phyloP scores from a whole-genome alignment of 2,888 invertebrate genomes.

The Spisula solida region DNA sequence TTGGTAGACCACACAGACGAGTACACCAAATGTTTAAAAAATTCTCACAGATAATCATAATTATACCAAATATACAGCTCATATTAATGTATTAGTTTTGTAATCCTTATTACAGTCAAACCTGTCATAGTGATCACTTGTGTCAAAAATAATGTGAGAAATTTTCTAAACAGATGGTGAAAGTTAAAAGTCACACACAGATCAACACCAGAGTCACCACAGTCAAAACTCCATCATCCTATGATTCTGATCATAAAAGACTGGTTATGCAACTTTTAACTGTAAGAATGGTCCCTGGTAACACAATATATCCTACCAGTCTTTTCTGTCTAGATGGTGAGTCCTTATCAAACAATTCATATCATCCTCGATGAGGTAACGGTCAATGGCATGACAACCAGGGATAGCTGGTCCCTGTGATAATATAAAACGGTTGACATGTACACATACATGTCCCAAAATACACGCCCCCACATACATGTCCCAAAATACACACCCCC shows the following conservation, averaged over 20 bases:
- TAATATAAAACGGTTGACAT: not conserved
- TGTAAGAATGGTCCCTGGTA: not conserved
- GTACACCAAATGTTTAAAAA: no score
- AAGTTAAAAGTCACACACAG: not conserved
- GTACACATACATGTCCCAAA: no score
- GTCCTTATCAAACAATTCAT: constrained; percentile 97
- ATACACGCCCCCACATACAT: no score
- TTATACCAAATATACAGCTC: no score
- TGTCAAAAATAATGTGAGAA: no score
- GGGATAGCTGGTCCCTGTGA: constrained; percentile 91
- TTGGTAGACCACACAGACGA: no score
- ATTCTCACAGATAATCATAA: no score
- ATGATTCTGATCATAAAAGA: not conserved
- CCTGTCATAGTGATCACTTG: no score
- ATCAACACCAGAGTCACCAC: not conserved
- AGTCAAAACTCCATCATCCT: not conserved
- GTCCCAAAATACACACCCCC: no score
- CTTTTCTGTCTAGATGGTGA: constrained; percentile 95
- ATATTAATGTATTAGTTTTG: no score
- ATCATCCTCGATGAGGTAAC: constrained; percentile 99
- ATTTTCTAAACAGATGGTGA: not conserved
- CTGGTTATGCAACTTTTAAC: not conserved
- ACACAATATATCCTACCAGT: constrained; percentile 90
- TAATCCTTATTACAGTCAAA: no score
- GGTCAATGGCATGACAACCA: constrained; percentile 98